These are phyloP conservation scores for Oppia nitens DNA, from an alignment of 1,140 invertebrate species.

Conservation along the genomic window DNA sequence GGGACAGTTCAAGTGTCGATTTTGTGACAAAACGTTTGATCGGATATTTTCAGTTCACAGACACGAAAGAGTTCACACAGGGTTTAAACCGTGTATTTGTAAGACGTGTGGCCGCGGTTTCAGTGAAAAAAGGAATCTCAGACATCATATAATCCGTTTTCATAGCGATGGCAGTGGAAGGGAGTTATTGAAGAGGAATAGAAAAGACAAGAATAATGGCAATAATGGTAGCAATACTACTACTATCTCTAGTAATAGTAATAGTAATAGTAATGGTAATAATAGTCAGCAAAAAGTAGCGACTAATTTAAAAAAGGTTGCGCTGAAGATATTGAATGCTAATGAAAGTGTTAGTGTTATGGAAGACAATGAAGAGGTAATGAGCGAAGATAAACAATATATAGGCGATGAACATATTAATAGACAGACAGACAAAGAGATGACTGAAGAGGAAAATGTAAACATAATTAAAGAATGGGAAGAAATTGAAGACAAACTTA, in stretches of 20 bases:
- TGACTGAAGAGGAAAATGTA: too few species aligned
- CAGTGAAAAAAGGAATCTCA: constrained; percentile 31
- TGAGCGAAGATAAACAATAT: too few species aligned
- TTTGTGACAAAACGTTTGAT: constrained; percentile 38
- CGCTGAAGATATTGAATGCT: too few species aligned
- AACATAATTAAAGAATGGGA: too few species aligned
- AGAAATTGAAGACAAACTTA: too few species aligned
- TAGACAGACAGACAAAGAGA: too few species aligned
- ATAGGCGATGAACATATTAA: too few species aligned
- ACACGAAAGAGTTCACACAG: constrained; percentile 30
- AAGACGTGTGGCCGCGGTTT: constrained; percentile 34
- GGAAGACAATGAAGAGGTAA: too few species aligned
- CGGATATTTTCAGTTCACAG: constrained; percentile 32
- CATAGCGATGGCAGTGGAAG: constrained; percentile 28
- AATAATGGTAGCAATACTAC: too few species aligned
- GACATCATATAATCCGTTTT: constrained; percentile 32
- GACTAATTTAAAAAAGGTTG: not conserved
- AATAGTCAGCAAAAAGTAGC: not conserved
- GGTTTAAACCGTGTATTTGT: constrained; percentile 31
- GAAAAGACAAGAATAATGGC: constrained; percentile 12
- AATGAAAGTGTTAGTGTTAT: too few species aligned
- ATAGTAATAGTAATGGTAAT: too few species aligned
- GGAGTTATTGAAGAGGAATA: constrained; percentile 22
- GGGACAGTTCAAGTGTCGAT: constrained; percentile 26
- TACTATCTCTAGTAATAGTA: not conserved